Base-by-base conservation (phyloP, 2,113 vertebrate genomes). In the Neolamprologus modestus region DNA sequence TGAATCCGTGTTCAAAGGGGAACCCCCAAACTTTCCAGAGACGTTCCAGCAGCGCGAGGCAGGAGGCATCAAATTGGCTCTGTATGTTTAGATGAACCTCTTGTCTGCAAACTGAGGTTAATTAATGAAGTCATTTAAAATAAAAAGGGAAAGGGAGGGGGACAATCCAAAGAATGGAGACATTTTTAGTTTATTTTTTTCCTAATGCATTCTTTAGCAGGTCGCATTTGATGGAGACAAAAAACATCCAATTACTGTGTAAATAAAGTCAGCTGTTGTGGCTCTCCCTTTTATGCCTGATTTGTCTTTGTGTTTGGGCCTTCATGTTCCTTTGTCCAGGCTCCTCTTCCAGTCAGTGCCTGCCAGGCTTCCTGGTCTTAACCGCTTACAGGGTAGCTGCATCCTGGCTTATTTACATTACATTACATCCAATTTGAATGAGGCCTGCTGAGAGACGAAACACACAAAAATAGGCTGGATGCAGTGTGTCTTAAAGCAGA, bases 171-270 rank as follows among this genome's bases (percentile, higher is more conserved):
- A 84, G 26, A 80, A 73, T 28, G 13, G 3, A 19, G 28, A 40
- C 68, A 83, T 83, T 87, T 21, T 88, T 92, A 91, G 86, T 92
- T 89, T 87, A 21, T 80, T 88, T 92, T 78, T 79, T 83, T 83
- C 59, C 53, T 19, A 59, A 81, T 86, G 81, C 61, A 45, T 92
- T 93, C 88, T 88, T 92, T 82, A 89, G 88, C 88, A 87, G 82
- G 42, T 42, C 50, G 71, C 42, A 86, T 89, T 88, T 53, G 63
- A 85, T 33, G 90, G 66, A 84, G 85, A 92, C 87, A 90, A 93
- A 93, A 93, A 94, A 91, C 92, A 92, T 89, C 85, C 92, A 91
- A 94, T 95, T 94, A 93, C 84, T 91, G 61, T 85, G 84, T 83
- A 91, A 87, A 90, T 84, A 89, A 59, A 87, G 88, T 91, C 76